phyloP scores from a whole-genome alignment of 2,888 invertebrate genomes.

The Melangyna quadrimaculata region DNA sequence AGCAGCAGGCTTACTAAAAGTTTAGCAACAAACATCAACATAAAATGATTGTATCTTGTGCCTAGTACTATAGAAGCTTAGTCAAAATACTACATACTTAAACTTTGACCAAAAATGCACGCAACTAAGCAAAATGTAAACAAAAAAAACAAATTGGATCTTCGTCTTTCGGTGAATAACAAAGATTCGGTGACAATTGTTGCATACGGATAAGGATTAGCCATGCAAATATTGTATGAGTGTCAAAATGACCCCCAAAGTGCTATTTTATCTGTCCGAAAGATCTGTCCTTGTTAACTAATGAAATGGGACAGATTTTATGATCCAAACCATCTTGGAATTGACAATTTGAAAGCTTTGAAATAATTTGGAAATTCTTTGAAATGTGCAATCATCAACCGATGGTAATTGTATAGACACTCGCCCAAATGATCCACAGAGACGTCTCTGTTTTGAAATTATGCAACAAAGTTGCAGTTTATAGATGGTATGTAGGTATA shows the following conservation, averaged over 20 bases:
- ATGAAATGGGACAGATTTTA: slow-evolving; percentile 50
- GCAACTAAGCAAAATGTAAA: background rate
- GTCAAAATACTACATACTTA: slow-evolving; percentile 11
- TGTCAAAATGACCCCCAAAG: slow-evolving; percentile 3
- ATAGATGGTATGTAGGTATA: background rate
- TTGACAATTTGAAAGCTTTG: slow-evolving; percentile 12
- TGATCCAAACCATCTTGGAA: slow-evolving; percentile 40
- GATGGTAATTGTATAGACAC: background rate
- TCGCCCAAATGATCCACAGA: background rate
- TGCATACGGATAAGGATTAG: slow-evolving; percentile 43
- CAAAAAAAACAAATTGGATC: background rate
- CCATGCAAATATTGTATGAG: background rate
- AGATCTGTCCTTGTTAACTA: slow-evolving; percentile 52
- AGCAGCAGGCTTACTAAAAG: slow-evolving; percentile 22
- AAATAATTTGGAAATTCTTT: slow-evolving; percentile 45
- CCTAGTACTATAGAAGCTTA: slow-evolving; percentile 33
- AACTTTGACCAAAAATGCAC: slow-evolving; percentile 13
- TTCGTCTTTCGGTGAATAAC: slow-evolving; percentile 12
- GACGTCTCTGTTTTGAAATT: background rate
- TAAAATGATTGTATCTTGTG: slow-evolving; percentile 10
- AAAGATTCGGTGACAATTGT: slow-evolving; percentile 17
- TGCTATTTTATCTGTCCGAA: background rate
- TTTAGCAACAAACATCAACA: slow-evolving; percentile 32
- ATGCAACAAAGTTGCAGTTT: slow-evolving; percentile 55
- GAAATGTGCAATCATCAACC: background rate